Evolutionary conservation across 1,140 invertebrate species (phyloP), one percentile per base, ranked within the genome.

Genomic region (Drosophila leontia): DNA sequence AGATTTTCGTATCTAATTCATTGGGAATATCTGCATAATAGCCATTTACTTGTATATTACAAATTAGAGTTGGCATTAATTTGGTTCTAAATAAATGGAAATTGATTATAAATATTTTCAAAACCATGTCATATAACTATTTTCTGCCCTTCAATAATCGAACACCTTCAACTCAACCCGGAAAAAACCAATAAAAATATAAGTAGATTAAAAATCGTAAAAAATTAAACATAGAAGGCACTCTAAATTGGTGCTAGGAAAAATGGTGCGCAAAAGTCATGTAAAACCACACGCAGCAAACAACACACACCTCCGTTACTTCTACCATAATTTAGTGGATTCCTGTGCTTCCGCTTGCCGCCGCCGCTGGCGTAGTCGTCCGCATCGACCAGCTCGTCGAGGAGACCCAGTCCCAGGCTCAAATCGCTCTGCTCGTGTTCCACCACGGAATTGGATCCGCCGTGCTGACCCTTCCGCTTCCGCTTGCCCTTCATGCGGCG

Each of bases 241-340:
- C 84, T 80, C 65, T 75, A 56, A 39, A 26, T 42, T 69, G 81
- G 85, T 90, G 85, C 82, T 82, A 67, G 57, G 76, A 71, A 91
- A 64, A 92, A 82, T 35, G 88, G 91, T 92, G 91, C 91, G 82
- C 58, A 68, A 81, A 91, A 90, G 75, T 92, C 85, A 90, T 90
- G 77, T 53, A 92, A 87, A 92, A 92, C 78, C 85, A 91, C 91
- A 92, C 91, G 82, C 87, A 88, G 82, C 87, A 91, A 91, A 91
- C 82, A 91, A 82, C 83, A 92, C 92, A 91, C 85, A 92, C 80
- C 91, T 91, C 91, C 85, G 75, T 84, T 82, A 90, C 83, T 91
- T 91, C 91, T 93, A 92, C 88, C 92, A 91, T 93, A 91, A 80
- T 92, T 92, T 68, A 74, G 63, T 77, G 86, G 81, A 60, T 79